Conservation (phyloP, 2,797 vertebrate species). For the Syngnathus rostellatus region DNA sequence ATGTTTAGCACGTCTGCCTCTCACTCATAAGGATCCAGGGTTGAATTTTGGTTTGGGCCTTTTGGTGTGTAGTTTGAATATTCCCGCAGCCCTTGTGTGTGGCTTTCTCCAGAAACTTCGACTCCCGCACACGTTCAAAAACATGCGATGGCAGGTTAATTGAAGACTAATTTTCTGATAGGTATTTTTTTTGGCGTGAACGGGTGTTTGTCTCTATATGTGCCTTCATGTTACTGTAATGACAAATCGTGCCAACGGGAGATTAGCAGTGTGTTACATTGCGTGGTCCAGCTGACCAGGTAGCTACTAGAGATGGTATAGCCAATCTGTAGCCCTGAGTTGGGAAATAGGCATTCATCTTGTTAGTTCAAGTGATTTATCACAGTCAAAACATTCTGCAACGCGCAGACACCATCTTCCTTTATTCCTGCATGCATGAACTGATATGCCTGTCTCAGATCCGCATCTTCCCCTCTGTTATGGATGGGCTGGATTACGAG, state of each 20-base stretch:
- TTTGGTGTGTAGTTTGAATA: neutral
- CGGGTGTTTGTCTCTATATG: neutral
- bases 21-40: no score
- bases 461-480: constrained; percentile 25
- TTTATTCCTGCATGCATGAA: constrained; percentile 39
- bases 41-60: no score
- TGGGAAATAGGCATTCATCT: neutral
- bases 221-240: no score
- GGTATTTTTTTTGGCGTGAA: neutral
- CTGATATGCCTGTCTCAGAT: constrained; percentile 32
- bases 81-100: neutral
- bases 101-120: no score
- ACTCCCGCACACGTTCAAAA: neutral
- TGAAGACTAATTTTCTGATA: neutral
- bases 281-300: neutral
- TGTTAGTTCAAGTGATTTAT: neutral
- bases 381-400: constrained; percentile 31
- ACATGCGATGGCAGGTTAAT: neutral
- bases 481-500: constrained; percentile 24
- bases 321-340: neutral
- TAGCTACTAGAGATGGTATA: neutral
- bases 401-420: constrained; percentile 36
- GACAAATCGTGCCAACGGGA: neutral
- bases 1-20: no score
- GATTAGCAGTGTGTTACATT: neutral